These are phyloP conservation scores for Amphilophus citrinellus DNA, from an alignment of 2,113 vertebrate species.

Conservation along the genomic window DNA sequence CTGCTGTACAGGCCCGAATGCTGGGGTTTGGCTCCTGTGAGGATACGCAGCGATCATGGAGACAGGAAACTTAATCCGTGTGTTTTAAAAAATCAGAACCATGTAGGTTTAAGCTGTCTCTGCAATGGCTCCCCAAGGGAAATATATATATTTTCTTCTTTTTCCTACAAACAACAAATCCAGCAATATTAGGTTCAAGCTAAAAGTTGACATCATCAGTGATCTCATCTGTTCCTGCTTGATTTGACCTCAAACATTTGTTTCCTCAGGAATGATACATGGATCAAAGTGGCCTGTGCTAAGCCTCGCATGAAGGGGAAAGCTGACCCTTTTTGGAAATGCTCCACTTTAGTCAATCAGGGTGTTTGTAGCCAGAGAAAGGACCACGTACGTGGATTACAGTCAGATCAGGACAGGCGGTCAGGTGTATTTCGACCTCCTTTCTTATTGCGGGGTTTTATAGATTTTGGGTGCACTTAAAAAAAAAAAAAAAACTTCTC, in stretches of 20 bases:
- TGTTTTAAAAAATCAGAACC: conserved; percentile 43
- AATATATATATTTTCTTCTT: conserved; percentile 15
- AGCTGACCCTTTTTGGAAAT: conserved; percentile 25
- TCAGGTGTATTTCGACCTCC: conserved; percentile 34
- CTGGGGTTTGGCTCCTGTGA: conserved; percentile 65
- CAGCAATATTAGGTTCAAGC: conserved; percentile 41
- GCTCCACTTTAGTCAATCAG: conserved; percentile 23
- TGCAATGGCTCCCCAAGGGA: conserved; percentile 46
- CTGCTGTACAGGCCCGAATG: conserved; percentile 36
- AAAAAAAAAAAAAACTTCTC: conserved; percentile 28
- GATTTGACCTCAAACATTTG: conserved; percentile 54
- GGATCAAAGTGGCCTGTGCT: conserved; percentile 61
- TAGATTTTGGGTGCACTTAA: conserved; percentile 42
- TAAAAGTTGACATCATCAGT: conserved; percentile 67
- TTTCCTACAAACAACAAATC: conserved; percentile 57
- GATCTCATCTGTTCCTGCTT: conserved; percentile 65
- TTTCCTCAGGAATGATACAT: conserved; percentile 51
- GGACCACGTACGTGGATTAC: conserved; percentile 13
- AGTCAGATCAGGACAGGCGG: conserved; percentile 9
- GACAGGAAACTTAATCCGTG: conserved; percentile 66
- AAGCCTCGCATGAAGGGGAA: conserved; percentile 43
- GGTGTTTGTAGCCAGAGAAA: conserved; percentile 29
- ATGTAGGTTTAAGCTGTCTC: conserved; percentile 34
- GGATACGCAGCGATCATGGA: conserved; percentile 57
- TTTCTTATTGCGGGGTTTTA: conserved; percentile 61